Conservation (phyloP, 2,797 vertebrate species). For the Aldrovandia affinis region DNA sequence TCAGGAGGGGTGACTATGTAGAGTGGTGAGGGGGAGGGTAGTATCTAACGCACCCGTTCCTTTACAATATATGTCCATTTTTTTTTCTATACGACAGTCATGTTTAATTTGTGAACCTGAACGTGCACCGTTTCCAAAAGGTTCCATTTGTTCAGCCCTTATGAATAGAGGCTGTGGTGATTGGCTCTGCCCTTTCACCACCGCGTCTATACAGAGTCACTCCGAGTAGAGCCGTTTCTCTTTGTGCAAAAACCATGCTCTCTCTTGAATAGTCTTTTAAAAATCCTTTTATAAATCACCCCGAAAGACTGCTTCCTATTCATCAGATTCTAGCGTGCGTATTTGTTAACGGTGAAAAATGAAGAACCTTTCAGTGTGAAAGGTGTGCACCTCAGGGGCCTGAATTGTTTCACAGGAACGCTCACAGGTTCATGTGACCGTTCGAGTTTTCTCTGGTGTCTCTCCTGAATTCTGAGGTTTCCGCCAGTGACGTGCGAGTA, state of each 20-base stretch:
- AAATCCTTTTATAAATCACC: background rate
- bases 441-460: background rate
- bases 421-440: background rate
- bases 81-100: too few species aligned
- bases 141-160: too few species aligned
- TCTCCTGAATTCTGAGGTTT: constrained; percentile 24
- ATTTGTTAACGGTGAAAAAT: background rate
- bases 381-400: constrained; percentile 1
- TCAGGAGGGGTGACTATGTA: too few species aligned
- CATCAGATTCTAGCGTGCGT: background rate
- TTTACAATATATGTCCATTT: too few species aligned
- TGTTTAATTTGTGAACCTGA: too few species aligned
- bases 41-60: too few species aligned
- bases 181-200: background rate
- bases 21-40: too few species aligned
- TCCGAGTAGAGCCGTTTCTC: background rate
- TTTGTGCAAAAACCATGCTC: background rate
- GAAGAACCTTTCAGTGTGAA: background rate
- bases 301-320: background rate
- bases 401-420: background rate
- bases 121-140: too few species aligned
- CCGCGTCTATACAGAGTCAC: background rate
- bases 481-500: background rate
- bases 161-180: background rate
- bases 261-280: background rate